Evolutionary conservation across 1,140 invertebrate genomes (phyloP).

Genomic region (Pogonus chalceus): DNA sequence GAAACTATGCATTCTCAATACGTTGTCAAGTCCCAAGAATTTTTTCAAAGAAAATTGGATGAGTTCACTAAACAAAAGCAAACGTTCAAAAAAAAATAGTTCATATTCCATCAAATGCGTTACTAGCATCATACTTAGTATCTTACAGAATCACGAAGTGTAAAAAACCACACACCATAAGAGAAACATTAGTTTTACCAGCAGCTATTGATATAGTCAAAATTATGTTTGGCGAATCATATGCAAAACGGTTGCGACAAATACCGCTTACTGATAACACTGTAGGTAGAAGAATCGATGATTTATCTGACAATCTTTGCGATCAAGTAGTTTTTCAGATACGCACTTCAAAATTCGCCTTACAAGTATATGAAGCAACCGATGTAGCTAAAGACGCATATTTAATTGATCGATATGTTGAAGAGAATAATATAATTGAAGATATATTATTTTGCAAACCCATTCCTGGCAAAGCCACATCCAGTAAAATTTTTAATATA

Average conservation of each 20-base stretch:
- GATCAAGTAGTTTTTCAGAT: constrained; percentile 16
- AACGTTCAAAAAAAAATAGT: constrained; percentile 11
- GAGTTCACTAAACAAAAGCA: constrained; percentile 13
- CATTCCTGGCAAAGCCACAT: no score
- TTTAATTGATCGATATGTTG: constrained; percentile 18
- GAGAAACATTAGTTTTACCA: constrained; percentile 25
- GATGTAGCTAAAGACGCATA: constrained; percentile 16
- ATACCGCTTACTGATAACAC: constrained; percentile 19
- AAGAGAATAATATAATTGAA: constrained; percentile 12
- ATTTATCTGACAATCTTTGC: constrained; percentile 19
- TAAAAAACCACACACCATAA: constrained; percentile 27
- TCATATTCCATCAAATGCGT: constrained; percentile 15
- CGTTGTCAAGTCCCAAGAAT: constrained; percentile 12
- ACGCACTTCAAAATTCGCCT: constrained; percentile 14
- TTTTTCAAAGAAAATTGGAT: constrained; percentile 16
- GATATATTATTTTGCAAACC: constrained; percentile 16
- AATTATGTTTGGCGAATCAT: constrained; percentile 24
- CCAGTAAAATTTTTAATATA: no score
- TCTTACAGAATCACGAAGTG: constrained; percentile 22
- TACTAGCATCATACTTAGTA: constrained; percentile 19
- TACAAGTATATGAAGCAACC: constrained; percentile 18
- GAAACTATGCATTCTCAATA: constrained; percentile 15
- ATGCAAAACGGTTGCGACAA: constrained; percentile 14
- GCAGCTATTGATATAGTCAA: constrained; percentile 22
- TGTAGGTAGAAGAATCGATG: constrained; percentile 18